A percentile compares a stretch with the other conserved stretches of the same genome.
These are phyloP conservation scores for Micrasema minimum DNA, from an alignment of 1,140 invertebrate species.

Conservation along the genomic window DNA sequence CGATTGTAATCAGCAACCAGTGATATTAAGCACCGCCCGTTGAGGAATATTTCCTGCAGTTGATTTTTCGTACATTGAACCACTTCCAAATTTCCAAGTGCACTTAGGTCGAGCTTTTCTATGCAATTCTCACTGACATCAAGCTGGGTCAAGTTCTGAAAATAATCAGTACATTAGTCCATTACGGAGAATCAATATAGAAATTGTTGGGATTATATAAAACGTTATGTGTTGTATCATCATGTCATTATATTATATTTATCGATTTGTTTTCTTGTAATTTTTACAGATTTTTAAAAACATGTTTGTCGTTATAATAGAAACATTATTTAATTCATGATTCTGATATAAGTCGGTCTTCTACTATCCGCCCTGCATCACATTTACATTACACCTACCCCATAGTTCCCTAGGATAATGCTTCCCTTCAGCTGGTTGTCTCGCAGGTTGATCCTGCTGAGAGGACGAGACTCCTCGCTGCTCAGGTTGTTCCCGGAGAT, in stretches of 20 bases:
- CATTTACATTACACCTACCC: slow-evolving; percentile 72
- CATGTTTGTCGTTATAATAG: too few relatives aligned
- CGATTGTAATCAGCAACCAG: slow-evolving; percentile 81
- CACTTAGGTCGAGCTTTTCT: slow-evolving; percentile 77
- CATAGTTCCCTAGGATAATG: slow-evolving; percentile 85
- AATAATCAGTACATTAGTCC: too few relatives aligned
- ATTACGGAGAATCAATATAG: too few relatives aligned
- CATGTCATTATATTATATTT: too few relatives aligned
- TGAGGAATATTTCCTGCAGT: slow-evolving; percentile 74
- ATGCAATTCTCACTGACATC: slow-evolving; percentile 85
- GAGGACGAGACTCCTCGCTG: slow-evolving; percentile 56
- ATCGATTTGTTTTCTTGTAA: too few relatives aligned
- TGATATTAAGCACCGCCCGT: slow-evolving; percentile 74
- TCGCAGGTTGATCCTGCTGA: slow-evolving; percentile 78
- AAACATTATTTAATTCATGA: too few relatives aligned
- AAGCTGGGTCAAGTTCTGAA: slow-evolving; percentile 76
- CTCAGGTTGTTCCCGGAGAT: slow-evolving; percentile 46
- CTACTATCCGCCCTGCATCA: too few relatives aligned
- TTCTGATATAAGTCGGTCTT: too few relatives aligned
- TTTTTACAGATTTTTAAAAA: too few relatives aligned
- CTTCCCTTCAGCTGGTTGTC: slow-evolving; percentile 82
- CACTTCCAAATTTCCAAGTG: slow-evolving; percentile 75
- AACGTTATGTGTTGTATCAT: too few relatives aligned
- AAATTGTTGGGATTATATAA: too few relatives aligned
- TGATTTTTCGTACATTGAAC: slow-evolving; percentile 79